phyloP scores from a whole-genome alignment of 2,113 vertebrate species.

The Notothenia rossii region DNA sequence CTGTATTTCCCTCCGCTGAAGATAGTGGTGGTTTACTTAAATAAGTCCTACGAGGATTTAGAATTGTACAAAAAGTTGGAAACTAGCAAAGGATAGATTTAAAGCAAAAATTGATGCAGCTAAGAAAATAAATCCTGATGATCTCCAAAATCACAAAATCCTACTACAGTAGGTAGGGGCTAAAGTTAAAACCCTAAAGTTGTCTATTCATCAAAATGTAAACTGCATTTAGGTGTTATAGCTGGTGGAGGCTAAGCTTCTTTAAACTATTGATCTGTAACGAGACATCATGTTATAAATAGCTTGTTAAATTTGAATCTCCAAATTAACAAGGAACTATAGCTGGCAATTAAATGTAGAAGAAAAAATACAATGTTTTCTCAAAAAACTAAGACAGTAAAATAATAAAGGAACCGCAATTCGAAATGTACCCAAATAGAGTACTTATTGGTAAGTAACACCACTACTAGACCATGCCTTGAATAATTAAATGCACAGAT shows the following conservation, averaged over 20 bases:
- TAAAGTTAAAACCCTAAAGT: not conserved
- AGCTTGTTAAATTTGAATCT: not conserved
- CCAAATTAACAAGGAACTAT: not conserved
- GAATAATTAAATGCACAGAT: no score
- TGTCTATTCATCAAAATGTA: not conserved
- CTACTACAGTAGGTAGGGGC: not conserved
- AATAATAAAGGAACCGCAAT: not conserved
- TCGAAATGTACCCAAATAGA: not conserved
- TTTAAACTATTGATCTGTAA: not conserved
- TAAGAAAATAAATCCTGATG: not conserved
- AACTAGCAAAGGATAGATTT: not conserved
- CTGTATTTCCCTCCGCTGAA: not conserved
- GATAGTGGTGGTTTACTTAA: not conserved
- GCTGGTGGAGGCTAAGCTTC: not conserved
- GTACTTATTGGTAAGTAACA: not conserved
- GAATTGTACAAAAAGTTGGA: not conserved
- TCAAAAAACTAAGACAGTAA: not conserved
- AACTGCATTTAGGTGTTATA: not conserved
- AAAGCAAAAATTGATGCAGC: not conserved
- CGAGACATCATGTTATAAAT: not conserved
- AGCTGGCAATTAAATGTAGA: not conserved
- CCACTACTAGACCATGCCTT: not conserved
- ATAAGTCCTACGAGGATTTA: not conserved
- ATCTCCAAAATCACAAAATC: not conserved
- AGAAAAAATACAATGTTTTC: not conserved